Conservation (phyloP, 2,113 vertebrate species). For the Otus sunia region DNA sequence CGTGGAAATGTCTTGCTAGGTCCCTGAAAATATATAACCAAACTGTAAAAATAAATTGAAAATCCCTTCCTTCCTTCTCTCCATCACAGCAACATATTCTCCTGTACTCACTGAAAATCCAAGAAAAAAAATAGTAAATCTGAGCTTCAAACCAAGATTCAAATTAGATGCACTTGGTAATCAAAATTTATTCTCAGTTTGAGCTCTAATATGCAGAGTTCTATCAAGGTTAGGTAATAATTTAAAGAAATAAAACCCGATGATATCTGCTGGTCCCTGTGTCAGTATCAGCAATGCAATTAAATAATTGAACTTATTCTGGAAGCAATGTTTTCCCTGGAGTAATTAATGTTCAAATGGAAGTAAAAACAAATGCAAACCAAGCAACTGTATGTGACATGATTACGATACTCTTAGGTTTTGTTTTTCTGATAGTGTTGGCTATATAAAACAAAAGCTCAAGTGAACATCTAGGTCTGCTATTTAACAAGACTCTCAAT, state of each 20-base stretch:
- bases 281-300: not conserved
- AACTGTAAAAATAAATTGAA: not conserved
- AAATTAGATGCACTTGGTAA: not conserved
- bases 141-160: not conserved
- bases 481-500: not conserved
- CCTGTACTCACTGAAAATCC: not conserved
- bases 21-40: not conserved
- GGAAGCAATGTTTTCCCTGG: not conserved
- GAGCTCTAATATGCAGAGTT: not conserved
- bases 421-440: not conserved
- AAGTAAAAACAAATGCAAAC: not conserved
- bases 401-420: not conserved
- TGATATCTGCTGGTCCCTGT: not conserved
- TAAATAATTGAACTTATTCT: constrained; percentile 5
- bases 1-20: not conserved
- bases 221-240: not conserved
- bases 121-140: not conserved
- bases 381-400: not conserved
- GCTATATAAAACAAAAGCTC: not conserved
- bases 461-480: not conserved
- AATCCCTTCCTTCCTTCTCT: accelerated
- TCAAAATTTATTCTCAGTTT: not conserved
- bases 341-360: constrained; percentile 3
- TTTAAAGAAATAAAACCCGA: not conserved
- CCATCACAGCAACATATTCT: not conserved